Evolutionary conservation across 2,113 vertebrate species (phyloP).

Genomic region (Nicator chloris): DNA sequence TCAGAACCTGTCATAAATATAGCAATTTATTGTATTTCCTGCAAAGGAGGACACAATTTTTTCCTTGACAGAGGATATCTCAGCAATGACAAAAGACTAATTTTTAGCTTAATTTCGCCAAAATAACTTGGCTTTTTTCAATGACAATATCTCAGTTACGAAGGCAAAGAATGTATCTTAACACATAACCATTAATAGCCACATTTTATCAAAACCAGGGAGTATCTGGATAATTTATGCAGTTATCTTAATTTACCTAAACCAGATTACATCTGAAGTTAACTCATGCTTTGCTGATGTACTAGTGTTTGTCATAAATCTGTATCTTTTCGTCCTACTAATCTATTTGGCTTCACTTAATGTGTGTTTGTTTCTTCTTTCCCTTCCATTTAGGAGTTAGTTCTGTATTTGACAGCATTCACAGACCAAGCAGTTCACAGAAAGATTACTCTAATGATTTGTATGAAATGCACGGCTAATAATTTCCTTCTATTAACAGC

Average conservation of each 20-base stretch:
- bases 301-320: not conserved
- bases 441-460: not conserved
- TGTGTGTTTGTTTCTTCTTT: not conserved
- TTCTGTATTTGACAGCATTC: not conserved
- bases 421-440: not conserved
- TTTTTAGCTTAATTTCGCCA: constrained; percentile 18
- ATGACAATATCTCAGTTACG: not conserved
- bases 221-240: not conserved
- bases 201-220: not conserved
- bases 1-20: not conserved
- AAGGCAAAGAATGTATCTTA: not conserved
- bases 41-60: not conserved
- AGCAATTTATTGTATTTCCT: not conserved
- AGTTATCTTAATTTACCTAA: not conserved
- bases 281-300: not conserved
- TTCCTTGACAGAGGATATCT: not conserved
- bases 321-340: not conserved
- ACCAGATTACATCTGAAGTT: not conserved
- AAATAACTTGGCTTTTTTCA: not conserved
- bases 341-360: not conserved
- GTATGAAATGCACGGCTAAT: not conserved
- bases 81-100: not conserved
- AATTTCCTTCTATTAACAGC: not conserved
- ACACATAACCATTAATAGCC: not conserved
- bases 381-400: not conserved